Evolutionary conservation across 2,797 vertebrate genomes (phyloP).

Genomic region (Margarornis squamiger): DNA sequence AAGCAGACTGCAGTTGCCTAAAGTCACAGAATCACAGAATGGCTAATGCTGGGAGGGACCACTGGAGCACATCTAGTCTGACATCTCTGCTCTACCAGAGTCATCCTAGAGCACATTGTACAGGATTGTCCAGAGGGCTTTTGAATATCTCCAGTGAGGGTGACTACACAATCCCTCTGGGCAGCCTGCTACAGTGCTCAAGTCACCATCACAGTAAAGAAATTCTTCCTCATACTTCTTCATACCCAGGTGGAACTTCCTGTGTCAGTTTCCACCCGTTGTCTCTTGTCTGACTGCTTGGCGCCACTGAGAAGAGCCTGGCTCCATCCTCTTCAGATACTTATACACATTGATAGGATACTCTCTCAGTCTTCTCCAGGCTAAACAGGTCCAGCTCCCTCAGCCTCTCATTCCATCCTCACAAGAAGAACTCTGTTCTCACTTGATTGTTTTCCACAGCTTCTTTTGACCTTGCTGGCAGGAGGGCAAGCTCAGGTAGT

Average conservation of each 20-base stretch:
- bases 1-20: background rate
- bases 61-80: background rate
- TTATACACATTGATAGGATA: background rate
- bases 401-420: background rate
- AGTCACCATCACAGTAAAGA: background rate
- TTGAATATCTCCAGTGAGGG: background rate
- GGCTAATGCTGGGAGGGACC: rapidly evolving
- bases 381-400: background rate
- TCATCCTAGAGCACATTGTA: background rate
- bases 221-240: background rate
- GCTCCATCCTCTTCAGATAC: background rate
- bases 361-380: background rate
- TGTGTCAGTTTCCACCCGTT: background rate
- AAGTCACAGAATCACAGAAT: background rate
- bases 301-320: background rate
- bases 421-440: background rate
- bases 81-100: background rate
- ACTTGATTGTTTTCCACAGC: background rate
- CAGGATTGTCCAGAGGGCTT: background rate
- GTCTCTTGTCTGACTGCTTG: background rate
- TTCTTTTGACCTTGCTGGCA: background rate
- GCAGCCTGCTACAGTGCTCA: background rate
- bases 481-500: background rate
- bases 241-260: background rate
- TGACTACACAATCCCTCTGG: background rate